A percentile compares a stretch with the other conserved stretches of the same genome.
Conservation (phyloP, 2,113 vertebrate species). For the Puffinus mauretanicus region DNA sequence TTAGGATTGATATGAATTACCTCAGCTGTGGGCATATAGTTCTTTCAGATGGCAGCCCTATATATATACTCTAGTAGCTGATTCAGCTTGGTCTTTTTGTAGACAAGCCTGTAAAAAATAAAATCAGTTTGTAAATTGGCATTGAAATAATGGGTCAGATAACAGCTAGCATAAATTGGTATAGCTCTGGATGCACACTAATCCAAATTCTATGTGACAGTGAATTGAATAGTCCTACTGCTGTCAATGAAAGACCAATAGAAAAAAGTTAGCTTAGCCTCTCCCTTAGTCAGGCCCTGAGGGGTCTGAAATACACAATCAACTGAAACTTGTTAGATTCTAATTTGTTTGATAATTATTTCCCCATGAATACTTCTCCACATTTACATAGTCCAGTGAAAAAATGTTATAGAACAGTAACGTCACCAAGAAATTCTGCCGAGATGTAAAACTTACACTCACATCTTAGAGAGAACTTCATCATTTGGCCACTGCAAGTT, state of each 20-base stretch:
- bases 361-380: not conserved
- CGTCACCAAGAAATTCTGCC: not conserved
- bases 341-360: not conserved
- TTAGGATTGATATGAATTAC: not conserved
- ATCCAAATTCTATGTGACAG: not conserved
- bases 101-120: not conserved
- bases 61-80: not conserved
- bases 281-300: not conserved
- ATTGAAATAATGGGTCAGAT: not conserved
- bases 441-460: not conserved
- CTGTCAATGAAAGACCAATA: not conserved
- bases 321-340: not conserved
- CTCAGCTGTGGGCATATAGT: not conserved
- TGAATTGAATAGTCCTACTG: not conserved
- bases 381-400: not conserved
- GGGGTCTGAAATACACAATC: not conserved
- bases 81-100: not conserved
- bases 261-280: not conserved
- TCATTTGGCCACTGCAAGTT: not conserved
- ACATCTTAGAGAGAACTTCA: not conserved
- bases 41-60: not conserved
- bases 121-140: not conserved
- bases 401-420: not conserved
- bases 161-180: not conserved
- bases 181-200: not conserved